These are phyloP conservation scores for Standfussiana lucernea DNA, from an alignment of 2,888 invertebrate species.

Conservation along the genomic window DNA sequence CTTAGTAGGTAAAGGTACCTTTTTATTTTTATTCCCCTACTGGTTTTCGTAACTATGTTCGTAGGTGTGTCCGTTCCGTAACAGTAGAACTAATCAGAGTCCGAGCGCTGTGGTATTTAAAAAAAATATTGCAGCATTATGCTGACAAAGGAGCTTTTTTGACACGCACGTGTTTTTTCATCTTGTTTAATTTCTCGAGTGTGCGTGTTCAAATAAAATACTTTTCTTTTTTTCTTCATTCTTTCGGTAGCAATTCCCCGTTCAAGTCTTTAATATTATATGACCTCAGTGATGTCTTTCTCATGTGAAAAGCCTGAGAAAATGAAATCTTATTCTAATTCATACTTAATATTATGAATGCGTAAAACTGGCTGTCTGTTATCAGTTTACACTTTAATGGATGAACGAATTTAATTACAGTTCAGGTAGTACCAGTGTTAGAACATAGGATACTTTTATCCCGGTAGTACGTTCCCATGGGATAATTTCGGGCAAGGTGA, in stretches of 20 bases:
- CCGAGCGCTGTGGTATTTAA: neutral
- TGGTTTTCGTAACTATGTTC: neutral
- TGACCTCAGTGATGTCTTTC: constrained; percentile 9
- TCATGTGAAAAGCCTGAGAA: neutral
- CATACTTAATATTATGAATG: neutral
- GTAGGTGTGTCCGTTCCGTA: neutral
- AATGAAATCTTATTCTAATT: constrained; percentile 11
- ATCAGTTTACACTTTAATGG: neutral
- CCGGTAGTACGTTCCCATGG: neutral
- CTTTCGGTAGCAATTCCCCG: neutral
- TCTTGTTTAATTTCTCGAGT: neutral
- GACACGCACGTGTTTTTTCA: neutral
- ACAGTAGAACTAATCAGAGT: neutral
- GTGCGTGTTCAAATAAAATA: neutral
- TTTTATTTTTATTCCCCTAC: neutral
- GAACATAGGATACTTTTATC: neutral
- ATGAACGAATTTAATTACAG: neutral
- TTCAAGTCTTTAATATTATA: constrained; percentile 30
- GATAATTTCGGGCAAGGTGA: too few species aligned
- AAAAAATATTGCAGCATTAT: neutral
- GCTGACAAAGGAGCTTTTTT: neutral
- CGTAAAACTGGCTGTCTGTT: neutral
- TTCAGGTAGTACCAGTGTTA: neutral
- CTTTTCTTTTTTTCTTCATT: neutral
- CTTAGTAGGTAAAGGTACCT: neutral